phyloP scores from a whole-genome alignment of 2,888 invertebrate genomes.

The Drosophila cognata region DNA sequence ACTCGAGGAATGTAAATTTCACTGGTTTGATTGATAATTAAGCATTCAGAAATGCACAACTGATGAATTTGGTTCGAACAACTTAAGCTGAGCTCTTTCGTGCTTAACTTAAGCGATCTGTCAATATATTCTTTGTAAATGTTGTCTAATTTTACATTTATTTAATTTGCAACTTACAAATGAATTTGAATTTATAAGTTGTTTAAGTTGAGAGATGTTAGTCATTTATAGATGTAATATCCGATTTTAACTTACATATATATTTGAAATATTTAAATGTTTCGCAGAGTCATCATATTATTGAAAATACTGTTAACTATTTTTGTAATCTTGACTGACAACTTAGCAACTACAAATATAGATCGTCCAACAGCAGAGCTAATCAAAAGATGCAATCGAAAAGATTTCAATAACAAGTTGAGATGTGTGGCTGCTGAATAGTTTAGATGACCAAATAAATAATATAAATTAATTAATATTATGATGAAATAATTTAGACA shows the following conservation, averaged over 20 bases:
- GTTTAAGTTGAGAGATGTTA: not conserved
- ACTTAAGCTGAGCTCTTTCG: not conserved
- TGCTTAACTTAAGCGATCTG: not conserved
- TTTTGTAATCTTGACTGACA: not conserved
- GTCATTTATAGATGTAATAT: not conserved
- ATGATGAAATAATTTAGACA: slow-evolving; percentile 42
- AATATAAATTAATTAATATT: not conserved
- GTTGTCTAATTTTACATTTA: not conserved
- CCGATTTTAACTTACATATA: not conserved
- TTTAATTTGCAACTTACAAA: not conserved
- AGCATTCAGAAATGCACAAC: not conserved
- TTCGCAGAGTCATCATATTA: not conserved
- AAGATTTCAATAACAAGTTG: slow-evolving; percentile 6
- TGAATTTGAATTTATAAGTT: not conserved
- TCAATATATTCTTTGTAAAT: not conserved
- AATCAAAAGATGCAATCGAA: slow-evolving; percentile 7
- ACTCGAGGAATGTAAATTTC: not conserved
- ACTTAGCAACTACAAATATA: not conserved
- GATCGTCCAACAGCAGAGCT: slow-evolving; percentile 13
- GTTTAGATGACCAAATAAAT: not conserved
- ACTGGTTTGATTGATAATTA: not conserved
- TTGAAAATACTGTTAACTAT: not conserved
- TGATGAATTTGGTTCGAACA: not conserved
- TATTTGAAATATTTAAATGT: not conserved
- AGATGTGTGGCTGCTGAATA: not conserved